Base-by-base conservation (phyloP, 2,113 vertebrate genomes). In the Sander lucioperca region DNA sequence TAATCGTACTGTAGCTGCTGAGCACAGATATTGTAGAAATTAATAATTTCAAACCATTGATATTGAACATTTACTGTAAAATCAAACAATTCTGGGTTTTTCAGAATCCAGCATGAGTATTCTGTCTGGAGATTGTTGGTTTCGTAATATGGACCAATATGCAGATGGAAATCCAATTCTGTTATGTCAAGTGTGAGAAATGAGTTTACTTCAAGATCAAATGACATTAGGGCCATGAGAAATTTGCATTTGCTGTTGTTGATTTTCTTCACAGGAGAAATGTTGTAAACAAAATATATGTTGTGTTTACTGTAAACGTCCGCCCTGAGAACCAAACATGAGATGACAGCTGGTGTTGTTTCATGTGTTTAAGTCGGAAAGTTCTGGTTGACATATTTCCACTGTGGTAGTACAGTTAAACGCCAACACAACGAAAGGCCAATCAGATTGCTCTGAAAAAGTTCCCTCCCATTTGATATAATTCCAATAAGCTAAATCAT, bases 391-490 rank as follows among this genome's bases (percentile, higher is more conserved):
- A 64, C 18, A 56, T 56, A 65, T 86, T 83, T 86, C 83, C 80
- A 16, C 23, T 77, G 72, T 85, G 62, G 67, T 74, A 1, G n/a
- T 68, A 48, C 13, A 43, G 19, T 72, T 30, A 61, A 27, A 27
- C 0, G 1, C 19, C 12, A 43, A 16, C 13, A 19, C n/a, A 9
- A 25, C 0, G 5, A 83, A 7, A 53, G 36, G 16, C 88, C 88
- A 87, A 85, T 87, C 79, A 88, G 56, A 64, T 69, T 21, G 19
- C 30, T 54, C 1, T 10, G 6, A 62, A 36, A 3, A n/a, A 61
- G 36, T 68, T 18, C 58, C 75, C 81, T 66, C 84, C 86, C 81
- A 75, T 57, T 72, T 79, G 3, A 39, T 63, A n/a, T 10, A 19
- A 27, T 64, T 57, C 71, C 16, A 82, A 73, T 11, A 54, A 58